phyloP scores from a whole-genome alignment of 2,888 invertebrate genomes.

The Tortrix viridana region DNA sequence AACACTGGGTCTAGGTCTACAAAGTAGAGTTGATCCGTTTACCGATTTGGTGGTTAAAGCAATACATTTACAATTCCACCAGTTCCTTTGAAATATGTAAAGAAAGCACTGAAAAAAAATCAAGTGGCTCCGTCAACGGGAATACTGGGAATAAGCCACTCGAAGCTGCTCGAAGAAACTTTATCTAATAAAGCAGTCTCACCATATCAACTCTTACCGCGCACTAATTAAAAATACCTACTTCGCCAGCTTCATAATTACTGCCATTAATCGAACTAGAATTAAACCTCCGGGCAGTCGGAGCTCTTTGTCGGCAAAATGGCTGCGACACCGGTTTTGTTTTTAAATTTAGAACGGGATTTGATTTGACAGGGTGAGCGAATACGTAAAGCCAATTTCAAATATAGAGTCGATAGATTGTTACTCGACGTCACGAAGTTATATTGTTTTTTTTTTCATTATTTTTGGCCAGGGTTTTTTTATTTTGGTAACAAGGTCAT shows the following conservation, averaged over 20 bases:
- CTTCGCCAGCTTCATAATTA: constrained; percentile 63
- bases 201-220: constrained; percentile 6
- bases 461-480: not conserved
- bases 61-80: too few species aligned
- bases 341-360: not conserved
- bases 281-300: constrained; percentile 30
- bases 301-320: constrained; percentile 5
- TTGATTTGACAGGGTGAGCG: not conserved
- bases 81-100: too few species aligned
- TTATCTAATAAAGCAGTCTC: not conserved
- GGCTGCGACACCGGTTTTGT: not conserved
- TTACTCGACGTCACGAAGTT: too few species aligned
- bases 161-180: too few species aligned
- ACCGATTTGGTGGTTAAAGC: too few species aligned
- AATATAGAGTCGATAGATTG: not conserved
- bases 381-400: not conserved
- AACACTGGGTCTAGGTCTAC: too few species aligned
- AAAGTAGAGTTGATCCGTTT: too few species aligned
- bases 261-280: constrained; percentile 63
- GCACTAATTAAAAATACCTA: constrained; percentile 74
- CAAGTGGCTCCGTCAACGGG: too few species aligned
- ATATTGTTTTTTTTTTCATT: not conserved
- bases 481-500: too few species aligned
- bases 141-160: too few species aligned
- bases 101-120: too few species aligned